Percentiles rank a stretch among this genome's conserved stretches.
These are phyloP conservation scores for Lagodon rhomboides DNA, from an alignment of 2,797 vertebrate genomes.

Conservation along the genomic window DNA sequence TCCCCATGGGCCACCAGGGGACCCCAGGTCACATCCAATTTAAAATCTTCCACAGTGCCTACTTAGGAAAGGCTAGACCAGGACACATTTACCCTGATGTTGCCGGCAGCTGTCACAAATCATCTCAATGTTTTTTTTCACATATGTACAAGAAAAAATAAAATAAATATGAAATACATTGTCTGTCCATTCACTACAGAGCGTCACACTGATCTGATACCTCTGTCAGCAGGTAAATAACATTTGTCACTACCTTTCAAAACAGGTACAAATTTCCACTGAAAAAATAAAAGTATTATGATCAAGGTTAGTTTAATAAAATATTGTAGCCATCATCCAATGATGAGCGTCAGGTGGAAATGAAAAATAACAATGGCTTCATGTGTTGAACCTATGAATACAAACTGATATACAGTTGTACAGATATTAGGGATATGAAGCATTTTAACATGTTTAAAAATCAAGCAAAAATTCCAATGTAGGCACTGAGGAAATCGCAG, in stretches of 20 bases:
- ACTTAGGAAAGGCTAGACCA: not conserved
- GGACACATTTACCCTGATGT: not conserved
- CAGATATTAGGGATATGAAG: too few relatives aligned
- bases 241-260: not conserved
- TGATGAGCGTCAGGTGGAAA: too few relatives aligned
- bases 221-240: not conserved
- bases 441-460: too few relatives aligned
- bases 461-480: too few relatives aligned
- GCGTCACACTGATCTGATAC: too few relatives aligned
- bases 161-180: not conserved
- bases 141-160: not conserved
- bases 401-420: too few relatives aligned
- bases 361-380: too few relatives aligned
- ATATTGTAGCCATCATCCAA: too few relatives aligned
- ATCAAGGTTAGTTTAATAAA: not conserved
- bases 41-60: not conserved
- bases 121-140: not conserved
- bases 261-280: rapidly evolving
- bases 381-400: too few relatives aligned
- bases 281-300: not conserved
- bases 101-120: constrained; percentile 9
- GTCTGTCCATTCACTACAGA: not conserved
- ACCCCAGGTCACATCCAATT: not conserved
- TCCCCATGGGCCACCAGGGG: not conserved
- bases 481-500: too few relatives aligned